Conservation (phyloP, 2,113 vertebrate species). For the Oceanites oceanicus region DNA sequence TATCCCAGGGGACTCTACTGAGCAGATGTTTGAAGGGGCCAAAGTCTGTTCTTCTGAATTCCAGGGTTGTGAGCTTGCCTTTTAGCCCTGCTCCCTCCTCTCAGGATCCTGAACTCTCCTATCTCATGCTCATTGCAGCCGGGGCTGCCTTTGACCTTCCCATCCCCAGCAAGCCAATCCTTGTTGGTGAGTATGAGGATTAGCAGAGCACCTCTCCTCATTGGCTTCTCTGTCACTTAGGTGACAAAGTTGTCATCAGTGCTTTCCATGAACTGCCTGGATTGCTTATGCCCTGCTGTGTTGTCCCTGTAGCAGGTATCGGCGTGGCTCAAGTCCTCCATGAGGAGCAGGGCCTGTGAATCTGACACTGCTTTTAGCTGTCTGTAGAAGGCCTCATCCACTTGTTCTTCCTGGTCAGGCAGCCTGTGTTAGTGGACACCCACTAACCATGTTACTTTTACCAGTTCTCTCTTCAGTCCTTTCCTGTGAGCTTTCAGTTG, state of each 20-base stretch:
- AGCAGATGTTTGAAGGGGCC: background rate
- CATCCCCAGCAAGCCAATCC: background rate
- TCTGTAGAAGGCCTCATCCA: background rate
- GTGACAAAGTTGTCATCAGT: background rate
- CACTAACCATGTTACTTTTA: background rate
- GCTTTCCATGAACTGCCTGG: background rate
- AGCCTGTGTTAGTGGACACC: background rate
- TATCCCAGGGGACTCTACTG: background rate
- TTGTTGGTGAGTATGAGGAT: background rate
- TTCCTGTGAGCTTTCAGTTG: background rate
- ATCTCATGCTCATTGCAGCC: background rate
- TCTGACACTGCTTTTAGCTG: background rate
- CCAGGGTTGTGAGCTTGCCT: background rate
- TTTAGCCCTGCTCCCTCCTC: background rate
- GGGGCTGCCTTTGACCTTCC: background rate
- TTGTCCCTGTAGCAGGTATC: background rate
- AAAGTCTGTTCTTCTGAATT: background rate
- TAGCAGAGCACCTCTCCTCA: background rate
- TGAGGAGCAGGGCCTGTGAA: background rate
- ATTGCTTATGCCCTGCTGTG: background rate
- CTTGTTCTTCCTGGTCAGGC: background rate
- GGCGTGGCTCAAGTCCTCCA: fast-evolving
- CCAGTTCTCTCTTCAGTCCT: background rate
- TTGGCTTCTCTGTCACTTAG: background rate
- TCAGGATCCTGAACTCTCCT: background rate